Conservation (phyloP, 2,113 vertebrate species). For the Ifrita kowaldi region DNA sequence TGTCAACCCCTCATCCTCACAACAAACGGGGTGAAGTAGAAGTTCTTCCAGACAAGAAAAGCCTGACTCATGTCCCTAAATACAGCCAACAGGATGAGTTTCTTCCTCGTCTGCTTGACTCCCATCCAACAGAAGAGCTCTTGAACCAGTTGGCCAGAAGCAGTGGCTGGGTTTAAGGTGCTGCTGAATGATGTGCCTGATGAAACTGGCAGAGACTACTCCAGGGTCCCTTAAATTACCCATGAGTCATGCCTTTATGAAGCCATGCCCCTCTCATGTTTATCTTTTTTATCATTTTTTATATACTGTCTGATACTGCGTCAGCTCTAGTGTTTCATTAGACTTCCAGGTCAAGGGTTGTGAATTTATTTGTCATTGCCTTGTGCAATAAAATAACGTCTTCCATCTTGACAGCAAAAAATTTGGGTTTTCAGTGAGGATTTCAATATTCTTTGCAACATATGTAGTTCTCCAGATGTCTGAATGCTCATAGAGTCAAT, state of each 20-base stretch:
- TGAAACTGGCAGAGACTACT: not conserved
- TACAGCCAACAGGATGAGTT: rapidly evolving
- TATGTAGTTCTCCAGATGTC: not conserved
- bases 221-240: not conserved
- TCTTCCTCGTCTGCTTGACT: not conserved
- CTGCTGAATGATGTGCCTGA: not conserved
- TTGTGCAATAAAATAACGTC: not conserved
- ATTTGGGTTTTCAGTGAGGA: not conserved
- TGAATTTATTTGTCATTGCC: not conserved
- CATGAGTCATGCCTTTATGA: not conserved
- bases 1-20: rapidly evolving
- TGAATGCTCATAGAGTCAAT: not conserved
- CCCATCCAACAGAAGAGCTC: not conserved
- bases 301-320: not conserved
- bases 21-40: not conserved
- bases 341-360: conserved; percentile 5
- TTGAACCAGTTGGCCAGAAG: not conserved
- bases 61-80: not conserved
- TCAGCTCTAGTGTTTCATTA: not conserved
- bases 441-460: not conserved
- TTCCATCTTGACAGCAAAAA: not conserved
- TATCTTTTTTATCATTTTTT: not conserved
- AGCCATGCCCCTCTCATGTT: not conserved
- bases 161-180: not conserved
- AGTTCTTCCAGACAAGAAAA: not conserved